Percentiles rank a stretch among this genome's conserved stretches.
Evolutionary conservation across 2,113 vertebrate species (phyloP).

Genomic region (Labeo rohita): DNA sequence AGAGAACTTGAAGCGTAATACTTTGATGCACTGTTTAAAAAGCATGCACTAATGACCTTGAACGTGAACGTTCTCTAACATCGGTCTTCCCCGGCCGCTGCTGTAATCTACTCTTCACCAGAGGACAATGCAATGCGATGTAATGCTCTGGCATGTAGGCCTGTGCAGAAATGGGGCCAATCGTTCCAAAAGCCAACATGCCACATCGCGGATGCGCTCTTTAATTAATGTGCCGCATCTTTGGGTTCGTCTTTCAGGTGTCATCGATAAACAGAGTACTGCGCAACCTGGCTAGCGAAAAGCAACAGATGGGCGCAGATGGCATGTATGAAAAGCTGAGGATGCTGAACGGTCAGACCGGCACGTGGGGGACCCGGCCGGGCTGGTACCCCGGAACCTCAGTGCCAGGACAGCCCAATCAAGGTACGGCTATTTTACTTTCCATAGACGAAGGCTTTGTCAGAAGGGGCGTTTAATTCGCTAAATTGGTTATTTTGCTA

Average conservation of each 20-base stretch:
- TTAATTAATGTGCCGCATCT: slow-evolving; percentile 58
- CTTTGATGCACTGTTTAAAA: neutral
- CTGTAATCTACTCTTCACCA: slow-evolving; percentile 31
- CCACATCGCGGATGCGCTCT: slow-evolving; percentile 28
- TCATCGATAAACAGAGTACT: slow-evolving; percentile 99
- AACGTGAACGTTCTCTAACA: neutral
- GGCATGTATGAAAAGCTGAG: slow-evolving; percentile 99
- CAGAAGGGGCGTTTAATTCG: neutral
- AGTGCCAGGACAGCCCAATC: slow-evolving; percentile 85
- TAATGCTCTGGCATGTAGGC: slow-evolving; percentile 37
- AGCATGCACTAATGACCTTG: slow-evolving; percentile 10
- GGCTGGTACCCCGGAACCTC: slow-evolving; percentile 94
- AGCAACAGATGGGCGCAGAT: slow-evolving; percentile 97
- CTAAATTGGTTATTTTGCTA: neutral
- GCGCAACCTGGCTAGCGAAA: slow-evolving; percentile 98
- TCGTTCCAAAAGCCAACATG: slow-evolving; percentile 32
- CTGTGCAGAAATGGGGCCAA: slow-evolving; percentile 37
- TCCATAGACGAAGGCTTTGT: neutral
- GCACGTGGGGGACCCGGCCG: slow-evolving; percentile 91
- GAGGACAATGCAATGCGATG: slow-evolving; percentile 24
- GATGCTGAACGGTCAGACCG: slow-evolving; percentile 94
- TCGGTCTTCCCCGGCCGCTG: neutral
- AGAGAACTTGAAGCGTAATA: neutral
- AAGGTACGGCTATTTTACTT: slow-evolving; percentile 78
- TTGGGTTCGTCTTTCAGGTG: slow-evolving; percentile 85